Base-by-base conservation (phyloP, 2,888 invertebrate species). In the Leptinotarsa juncta region DNA sequence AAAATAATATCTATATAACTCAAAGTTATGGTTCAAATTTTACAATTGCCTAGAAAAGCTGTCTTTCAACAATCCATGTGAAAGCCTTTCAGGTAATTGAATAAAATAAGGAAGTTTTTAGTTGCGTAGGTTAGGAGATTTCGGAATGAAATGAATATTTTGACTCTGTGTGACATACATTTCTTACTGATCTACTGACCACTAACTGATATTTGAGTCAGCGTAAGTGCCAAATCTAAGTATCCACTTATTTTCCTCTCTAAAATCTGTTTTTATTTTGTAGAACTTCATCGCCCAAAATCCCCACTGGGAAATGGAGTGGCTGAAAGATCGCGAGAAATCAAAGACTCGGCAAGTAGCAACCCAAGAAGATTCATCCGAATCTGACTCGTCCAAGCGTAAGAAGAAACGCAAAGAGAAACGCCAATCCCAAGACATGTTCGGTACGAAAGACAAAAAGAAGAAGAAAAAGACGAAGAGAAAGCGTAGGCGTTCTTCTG, bases 271-370 rank as follows among this genome's bases (percentile, higher is more conserved):
- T 62, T 62, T 62, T 62, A 32, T 69, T 73, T 77, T 79, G 42
- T 85, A 96, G 96, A 92, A 92, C 83, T 96, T 94, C 84, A 92
- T 95, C 20, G 94, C 94, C 77, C 94, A 95, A 86, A 95, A 95
- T 88, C 95, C 96, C 0, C 94, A 95, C 82, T 96, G 95, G 93
- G 96, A 96, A 86, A 93, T 93, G 0, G 95, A 95, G 83, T 96
- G 96, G 95, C 90, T 94, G 89, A 93, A 93, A 12, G 95, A 95
- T 86, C 90, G 96, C 4, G 95, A 88, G 77, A 86, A 84, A 73
- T 85, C 88, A 4, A 81, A 86, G 79, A 79, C 84, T n/a, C 82
- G 87, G 67, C 83, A 82, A 55, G 82, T 42, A 2, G 77, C n/a
- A 73, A 79, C 53, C 77, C 75, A 42, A 10, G 42, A 42, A 3